Base-by-base conservation (phyloP, 1,140 invertebrate species). In the Manduca sexta region DNA sequence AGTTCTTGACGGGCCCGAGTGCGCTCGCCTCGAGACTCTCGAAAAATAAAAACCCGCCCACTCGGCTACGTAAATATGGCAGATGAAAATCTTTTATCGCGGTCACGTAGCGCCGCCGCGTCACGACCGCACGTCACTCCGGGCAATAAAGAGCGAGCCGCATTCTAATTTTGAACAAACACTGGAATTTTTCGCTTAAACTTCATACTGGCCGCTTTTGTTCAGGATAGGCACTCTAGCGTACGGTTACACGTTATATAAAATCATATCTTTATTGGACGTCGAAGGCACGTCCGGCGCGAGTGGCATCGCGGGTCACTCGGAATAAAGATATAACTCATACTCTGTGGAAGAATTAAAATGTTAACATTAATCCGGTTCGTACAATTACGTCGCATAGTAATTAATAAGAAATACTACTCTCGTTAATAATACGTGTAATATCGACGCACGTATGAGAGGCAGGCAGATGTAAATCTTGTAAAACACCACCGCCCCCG, bases 1-100 rank as follows among this genome's bases (percentile, higher is more conserved):
- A 54, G 56, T 60, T 46, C 67, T 65, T 54, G 47, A 69, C 51
- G 53, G 51, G 53, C 44, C 55, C 26, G 56, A 76, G 80, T 63
- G 60, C 51, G 62, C 68, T 73, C 52, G 62, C 59, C 55, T 65
- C 50, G 66, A 79, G 76, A 72, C 70, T 75, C 81, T 84, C 66
- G 69, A 82, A 80, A 78, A 69, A 80, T 76, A 80, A 84, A 84
- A 83, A 80, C 77, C 78, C 78, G 72, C 81, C 78, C 81, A 82
- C 81, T 84, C 78, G 64, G 66, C 81, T 66, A 70, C 71, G 78
- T 84, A 84, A 84, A 84, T 83, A 84, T 81, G 77, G 78, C 79
- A 83, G 81, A 84, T 84, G 79, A 76, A 81, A 80, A 84, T 84
- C 81, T 84, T 81, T 84, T 84, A 84, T 84, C 81, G 71, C 73